phyloP scores from a whole-genome alignment of 2,888 invertebrate species.

The Volucella zonaria region DNA sequence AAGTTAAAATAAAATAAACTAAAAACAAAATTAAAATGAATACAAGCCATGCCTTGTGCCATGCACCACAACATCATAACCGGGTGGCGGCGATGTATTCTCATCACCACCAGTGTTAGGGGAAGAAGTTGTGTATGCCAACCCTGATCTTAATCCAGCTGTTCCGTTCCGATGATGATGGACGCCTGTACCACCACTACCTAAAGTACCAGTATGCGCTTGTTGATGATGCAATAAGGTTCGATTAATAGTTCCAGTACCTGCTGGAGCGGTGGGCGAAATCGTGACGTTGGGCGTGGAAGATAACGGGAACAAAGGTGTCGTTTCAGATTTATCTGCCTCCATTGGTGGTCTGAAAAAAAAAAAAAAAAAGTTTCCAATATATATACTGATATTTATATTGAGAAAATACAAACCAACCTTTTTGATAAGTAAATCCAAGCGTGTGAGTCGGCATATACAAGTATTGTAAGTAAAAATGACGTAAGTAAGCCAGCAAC shows the following conservation, averaged over 20 bases:
- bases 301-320: slow-evolving; percentile 81
- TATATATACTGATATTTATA: not conserved
- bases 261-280: slow-evolving; percentile 80
- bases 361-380: slow-evolving; percentile 4
- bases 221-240: slow-evolving; percentile 82
- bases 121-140: slow-evolving; percentile 79
- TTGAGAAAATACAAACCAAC: slow-evolving; percentile 83
- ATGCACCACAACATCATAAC: slow-evolving; percentile 83
- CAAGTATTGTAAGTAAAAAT: slow-evolving; percentile 94
- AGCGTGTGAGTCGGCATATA: slow-evolving; percentile 96
- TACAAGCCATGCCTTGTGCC: slow-evolving; percentile 83
- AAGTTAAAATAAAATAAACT: slow-evolving; percentile 18
- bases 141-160: slow-evolving; percentile 82
- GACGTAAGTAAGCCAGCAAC: slow-evolving; percentile 94
- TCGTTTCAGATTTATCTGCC: slow-evolving; percentile 82
- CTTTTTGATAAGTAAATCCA: slow-evolving; percentile 97
- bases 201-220: slow-evolving; percentile 76
- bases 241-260: slow-evolving; percentile 82
- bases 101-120: slow-evolving; percentile 77
- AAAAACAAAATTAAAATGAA: slow-evolving; percentile 75
- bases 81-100: slow-evolving; percentile 82
- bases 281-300: slow-evolving; percentile 81
- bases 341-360: slow-evolving; percentile 79
- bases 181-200: slow-evolving; percentile 74
- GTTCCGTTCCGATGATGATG: slow-evolving; percentile 80